Evolutionary conservation across 2,113 vertebrate species (phyloP).

Genomic region (Anser cygnoides): DNA sequence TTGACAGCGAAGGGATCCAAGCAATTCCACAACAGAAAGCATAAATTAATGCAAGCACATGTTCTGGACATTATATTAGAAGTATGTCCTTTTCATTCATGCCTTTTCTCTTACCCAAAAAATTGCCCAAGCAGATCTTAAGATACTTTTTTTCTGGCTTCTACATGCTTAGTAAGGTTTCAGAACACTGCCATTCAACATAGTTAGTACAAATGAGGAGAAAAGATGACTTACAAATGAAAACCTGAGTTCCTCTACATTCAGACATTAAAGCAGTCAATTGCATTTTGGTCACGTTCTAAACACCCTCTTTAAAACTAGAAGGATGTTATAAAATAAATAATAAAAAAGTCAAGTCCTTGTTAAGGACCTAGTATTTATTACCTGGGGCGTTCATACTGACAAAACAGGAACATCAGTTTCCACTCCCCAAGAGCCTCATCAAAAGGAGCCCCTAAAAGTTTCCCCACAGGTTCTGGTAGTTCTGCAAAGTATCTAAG

Average conservation of each 20-base stretch:
- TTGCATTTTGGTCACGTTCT: not conserved
- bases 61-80: not conserved
- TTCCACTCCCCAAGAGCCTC: not conserved
- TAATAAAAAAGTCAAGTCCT: not conserved
- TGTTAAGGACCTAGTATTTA: not conserved
- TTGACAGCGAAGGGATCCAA: not conserved
- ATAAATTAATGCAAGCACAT: not conserved
- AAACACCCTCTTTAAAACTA: not conserved
- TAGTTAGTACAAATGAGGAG: not conserved
- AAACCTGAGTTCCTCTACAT: not conserved
- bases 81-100: not conserved
- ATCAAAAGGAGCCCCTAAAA: not conserved
- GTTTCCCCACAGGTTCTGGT: not conserved
- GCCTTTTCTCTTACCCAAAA: not conserved
- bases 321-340: not conserved
- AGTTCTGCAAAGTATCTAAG: not conserved
- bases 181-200: not conserved
- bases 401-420: not conserved
- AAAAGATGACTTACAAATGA: not conserved
- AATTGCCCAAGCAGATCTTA: not conserved
- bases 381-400: not conserved
- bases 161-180: not conserved
- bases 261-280: not conserved
- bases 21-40: not conserved
- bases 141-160: not conserved